phyloP scores from a whole-genome alignment of 1,140 invertebrate species.

The Anadara kagoshimensis region DNA sequence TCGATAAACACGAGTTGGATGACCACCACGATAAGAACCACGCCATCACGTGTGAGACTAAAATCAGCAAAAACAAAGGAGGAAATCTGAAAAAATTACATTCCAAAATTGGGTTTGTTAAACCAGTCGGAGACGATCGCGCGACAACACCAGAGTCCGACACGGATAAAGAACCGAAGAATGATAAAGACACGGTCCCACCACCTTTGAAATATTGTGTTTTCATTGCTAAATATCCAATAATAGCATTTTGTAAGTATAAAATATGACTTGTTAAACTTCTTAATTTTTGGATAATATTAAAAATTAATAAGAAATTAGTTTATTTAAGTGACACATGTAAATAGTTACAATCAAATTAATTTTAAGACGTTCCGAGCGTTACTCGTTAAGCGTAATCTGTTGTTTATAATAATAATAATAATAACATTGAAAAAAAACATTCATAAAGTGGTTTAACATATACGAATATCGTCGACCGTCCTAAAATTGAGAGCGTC shows the following conservation, averaged over 20 bases:
- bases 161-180: not conserved
- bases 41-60: too few relatives aligned
- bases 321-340: not conserved
- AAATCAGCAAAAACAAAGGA: too few relatives aligned
- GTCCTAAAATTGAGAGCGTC: too few relatives aligned
- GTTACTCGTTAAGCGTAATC: not conserved
- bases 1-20: too few relatives aligned
- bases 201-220: conserved; percentile 5
- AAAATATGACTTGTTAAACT: not conserved
- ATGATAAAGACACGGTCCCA: not conserved
- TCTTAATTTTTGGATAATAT: not conserved
- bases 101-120: too few relatives aligned
- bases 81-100: too few relatives aligned
- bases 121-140: too few relatives aligned
- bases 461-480: too few relatives aligned
- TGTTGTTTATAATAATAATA: not conserved
- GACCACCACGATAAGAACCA: too few relatives aligned
- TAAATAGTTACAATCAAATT: not conserved
- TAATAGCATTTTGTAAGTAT: conserved; percentile 12
- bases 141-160: too few relatives aligned
- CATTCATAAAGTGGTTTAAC: too few relatives aligned
- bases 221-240: conserved; percentile 9
- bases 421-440: too few relatives aligned
- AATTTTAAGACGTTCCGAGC: not conserved
- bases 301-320: not conserved